Evolutionary conservation across 2,113 vertebrate species (phyloP), one percentile per base, ranked within the genome.

Genomic region (Saguinus imperator): DNA sequence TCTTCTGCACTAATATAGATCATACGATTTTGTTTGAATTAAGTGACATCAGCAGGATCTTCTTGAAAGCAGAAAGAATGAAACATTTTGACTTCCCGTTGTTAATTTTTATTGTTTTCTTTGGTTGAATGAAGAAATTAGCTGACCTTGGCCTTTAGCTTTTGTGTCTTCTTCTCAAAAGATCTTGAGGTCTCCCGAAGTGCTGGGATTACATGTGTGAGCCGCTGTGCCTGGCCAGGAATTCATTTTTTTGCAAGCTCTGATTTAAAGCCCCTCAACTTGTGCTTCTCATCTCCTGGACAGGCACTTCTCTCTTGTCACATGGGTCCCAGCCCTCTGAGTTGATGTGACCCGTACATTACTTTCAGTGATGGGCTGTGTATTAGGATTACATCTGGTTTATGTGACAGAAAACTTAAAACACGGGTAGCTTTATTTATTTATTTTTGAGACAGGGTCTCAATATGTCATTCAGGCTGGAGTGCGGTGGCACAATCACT

Each of bases 211-310:
- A 64, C 27, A 29, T 64, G 61, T 64, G 27, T 29, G 11, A 29
- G 61, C 61, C 13, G 61, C 11, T 64, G 61, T 13, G 61, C 61
- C 61, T 64, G 61, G 61, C 61, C 61, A 29, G 27, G 61, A 64
- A 29, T 12, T 64, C 13, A 64, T 89, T 4, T 3, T 70, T 86
- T 92, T 55, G n/a, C 37, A 94, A 72, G 45, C 25, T 20, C n/a
- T 61, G 82, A 40, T 43, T 45, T 94, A 81, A 35, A 57, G 70
- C 12, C 88, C 75, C 82, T 97, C 99, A 99, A 98, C 99, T 99
- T 99, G 98, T 98, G 86, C 98, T 98, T 96, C 98, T 98, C 97
- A 94, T 99, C 98, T 99, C 95, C 68, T 96, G 97, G 80, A 85
- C 84, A 80, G 48, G 29, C 85, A 37, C 98, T 98, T 98, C 98